Conservation (phyloP, 2,113 vertebrate species). For the Probosciger aterrimus region DNA sequence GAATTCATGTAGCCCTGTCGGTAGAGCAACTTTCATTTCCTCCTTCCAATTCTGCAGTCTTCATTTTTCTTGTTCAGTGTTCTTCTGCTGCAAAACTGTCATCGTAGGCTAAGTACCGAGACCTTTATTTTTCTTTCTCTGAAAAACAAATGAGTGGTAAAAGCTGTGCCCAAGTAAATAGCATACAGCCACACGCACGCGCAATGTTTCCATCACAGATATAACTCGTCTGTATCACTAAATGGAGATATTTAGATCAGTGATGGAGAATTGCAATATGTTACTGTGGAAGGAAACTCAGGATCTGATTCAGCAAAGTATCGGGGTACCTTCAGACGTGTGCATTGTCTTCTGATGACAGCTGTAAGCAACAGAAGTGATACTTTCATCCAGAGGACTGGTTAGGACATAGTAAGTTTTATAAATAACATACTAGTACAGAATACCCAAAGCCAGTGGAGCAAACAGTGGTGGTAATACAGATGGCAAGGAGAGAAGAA, state of each 20-base stretch:
- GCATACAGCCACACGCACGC: background rate
- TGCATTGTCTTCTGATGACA: rapidly evolving
- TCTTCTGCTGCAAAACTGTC: conserved; percentile 19
- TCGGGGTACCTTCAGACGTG: background rate
- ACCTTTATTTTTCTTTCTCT: background rate
- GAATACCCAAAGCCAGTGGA: background rate
- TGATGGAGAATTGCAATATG: background rate
- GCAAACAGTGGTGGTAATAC: background rate
- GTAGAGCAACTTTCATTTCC: conserved; percentile 23
- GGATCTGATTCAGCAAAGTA: conserved; percentile 25
- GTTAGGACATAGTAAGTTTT: background rate
- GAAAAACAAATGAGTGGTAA: background rate
- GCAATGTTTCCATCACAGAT: background rate
- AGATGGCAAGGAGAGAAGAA: background rate
- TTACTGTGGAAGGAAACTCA: background rate
- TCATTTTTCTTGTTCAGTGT: conserved; percentile 12
- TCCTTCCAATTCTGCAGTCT: conserved; percentile 9
- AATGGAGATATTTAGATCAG: background rate
- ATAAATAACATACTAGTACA: background rate
- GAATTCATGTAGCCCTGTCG: conserved; percentile 40
- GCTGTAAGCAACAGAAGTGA: background rate
- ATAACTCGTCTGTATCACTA: background rate
- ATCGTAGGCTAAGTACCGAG: background rate
- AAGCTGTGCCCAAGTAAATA: background rate
- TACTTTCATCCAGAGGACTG: background rate